Base-by-base conservation (phyloP, 2,113 vertebrate species). In the Nothobranchius furzeri region DNA sequence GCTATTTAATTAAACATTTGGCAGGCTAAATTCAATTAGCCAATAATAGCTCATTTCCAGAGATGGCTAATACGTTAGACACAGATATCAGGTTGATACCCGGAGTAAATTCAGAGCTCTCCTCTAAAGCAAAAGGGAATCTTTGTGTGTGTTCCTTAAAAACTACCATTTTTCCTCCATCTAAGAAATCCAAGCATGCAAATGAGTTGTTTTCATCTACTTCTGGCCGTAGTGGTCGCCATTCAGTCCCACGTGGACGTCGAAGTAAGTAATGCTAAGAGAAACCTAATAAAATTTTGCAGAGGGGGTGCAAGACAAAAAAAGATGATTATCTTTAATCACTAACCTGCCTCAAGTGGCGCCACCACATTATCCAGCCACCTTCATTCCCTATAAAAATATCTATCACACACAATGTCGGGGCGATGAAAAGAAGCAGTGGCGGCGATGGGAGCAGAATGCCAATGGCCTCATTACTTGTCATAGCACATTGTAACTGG, bases 401-500 rank as follows among this genome's bases (percentile, higher is more conserved):
- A 95, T 95, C 94, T 94, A 95, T 95, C 94, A 95, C 92, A 92
- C 93, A 95, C 94, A 95, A 95, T 93, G 92, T 91, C 86, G 93
- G 92, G 91, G 92, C 94, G 93, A 95, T 94, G 94, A 94, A 94
- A 93, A 94, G 82, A 78, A 76, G 72, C 68, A 87, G 93, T 42
- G 61, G 60, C 2, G 62, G 25, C 35, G 82, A 95, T 93, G 92
- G 95, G 93, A 92, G 94, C 89, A 90, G 96, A 98, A 97, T 96
- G 95, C 95, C 96, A 95, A 96, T 95, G 95, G 94, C 95, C 97
- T 98, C 96, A 98, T 99, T 97, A 98, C 95, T 95, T 95, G 95
- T 96, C 95, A 95, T 92, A 90, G 94, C 95, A 95, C 96, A 98
- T 96, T 98, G 97, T 98, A 97, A 96, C 96, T 97, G 96, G 96